Evolutionary conservation across 35 echinoderm and acorn worm species (phyloP).

Genomic region (Apostichopus japonicus): DNA sequence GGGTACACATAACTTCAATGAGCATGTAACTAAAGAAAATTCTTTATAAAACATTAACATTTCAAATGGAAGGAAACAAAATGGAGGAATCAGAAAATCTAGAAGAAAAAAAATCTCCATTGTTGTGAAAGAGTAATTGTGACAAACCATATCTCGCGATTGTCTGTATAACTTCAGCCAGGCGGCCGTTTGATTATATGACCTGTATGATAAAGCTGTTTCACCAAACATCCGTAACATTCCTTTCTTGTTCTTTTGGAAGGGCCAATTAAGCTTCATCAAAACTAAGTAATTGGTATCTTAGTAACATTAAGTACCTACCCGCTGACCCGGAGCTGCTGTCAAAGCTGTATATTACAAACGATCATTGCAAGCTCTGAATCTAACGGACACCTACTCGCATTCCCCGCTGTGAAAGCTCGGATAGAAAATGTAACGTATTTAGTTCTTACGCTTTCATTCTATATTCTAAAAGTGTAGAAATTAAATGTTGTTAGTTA

Average conservation of each 20-base stretch:
- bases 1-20: no score
- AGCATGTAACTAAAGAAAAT: no score
- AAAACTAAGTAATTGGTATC: conserved; percentile 31
- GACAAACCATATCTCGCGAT: no score
- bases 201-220: neutral
- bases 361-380: neutral
- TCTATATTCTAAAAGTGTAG: neutral
- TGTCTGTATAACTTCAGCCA: no score
- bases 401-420: conserved; percentile 3
- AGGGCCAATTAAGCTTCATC: conserved; percentile 19
- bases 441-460: neutral
- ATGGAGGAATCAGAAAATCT: no score
- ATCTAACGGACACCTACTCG: neutral
- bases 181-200: no score
- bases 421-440: neutral
- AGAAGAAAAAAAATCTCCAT: no score
- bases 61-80: no score
- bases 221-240: neutral
- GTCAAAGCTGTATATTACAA: neutral
- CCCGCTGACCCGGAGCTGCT: conserved; percentile 24
- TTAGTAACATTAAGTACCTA: conserved; percentile 17
- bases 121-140: no score
- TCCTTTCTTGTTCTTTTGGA: conserved; percentile 10
- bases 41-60: no score
- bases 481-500: conserved; percentile 8